A percentile compares a stretch with the other conserved stretches of the same genome.
Evolutionary conservation across 2,888 invertebrate species (phyloP).

Genomic region (Germaria angustata): DNA sequence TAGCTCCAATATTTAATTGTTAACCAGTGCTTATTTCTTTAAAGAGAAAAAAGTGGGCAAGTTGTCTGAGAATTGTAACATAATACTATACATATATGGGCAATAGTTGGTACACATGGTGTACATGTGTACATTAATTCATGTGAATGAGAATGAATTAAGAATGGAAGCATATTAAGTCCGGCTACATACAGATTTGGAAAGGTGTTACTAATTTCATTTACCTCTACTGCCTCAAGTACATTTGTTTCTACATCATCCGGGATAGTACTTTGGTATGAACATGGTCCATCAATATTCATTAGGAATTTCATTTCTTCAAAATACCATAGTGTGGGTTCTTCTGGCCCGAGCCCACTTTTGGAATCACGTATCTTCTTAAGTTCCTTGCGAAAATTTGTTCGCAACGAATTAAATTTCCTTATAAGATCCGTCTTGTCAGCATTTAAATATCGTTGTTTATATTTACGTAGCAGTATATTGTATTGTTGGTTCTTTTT

Average conservation of each 20-base stretch:
- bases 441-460: background rate
- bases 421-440: constrained; percentile 29
- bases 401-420: constrained; percentile 50
- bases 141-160: no score
- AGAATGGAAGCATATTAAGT: no score
- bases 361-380: constrained; percentile 8
- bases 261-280: background rate
- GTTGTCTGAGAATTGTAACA: no score
- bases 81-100: no score
- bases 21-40: no score
- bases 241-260: background rate
- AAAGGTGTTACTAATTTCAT: background rate
- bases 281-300: background rate
- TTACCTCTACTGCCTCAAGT: background rate
- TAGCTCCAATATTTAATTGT: no score
- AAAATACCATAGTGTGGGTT: constrained; percentile 41
- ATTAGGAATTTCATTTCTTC: constrained; percentile 43
- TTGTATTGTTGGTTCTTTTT: constrained; percentile 43
- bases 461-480: constrained; percentile 37
- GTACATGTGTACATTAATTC: no score
- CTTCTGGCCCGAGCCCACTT: constrained; percentile 1
- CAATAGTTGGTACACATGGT: no score
- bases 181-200: no score
- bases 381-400: constrained; percentile 46
- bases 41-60: no score